Conservation (phyloP, 1,140 invertebrate species). For the Papilio polytes region DNA sequence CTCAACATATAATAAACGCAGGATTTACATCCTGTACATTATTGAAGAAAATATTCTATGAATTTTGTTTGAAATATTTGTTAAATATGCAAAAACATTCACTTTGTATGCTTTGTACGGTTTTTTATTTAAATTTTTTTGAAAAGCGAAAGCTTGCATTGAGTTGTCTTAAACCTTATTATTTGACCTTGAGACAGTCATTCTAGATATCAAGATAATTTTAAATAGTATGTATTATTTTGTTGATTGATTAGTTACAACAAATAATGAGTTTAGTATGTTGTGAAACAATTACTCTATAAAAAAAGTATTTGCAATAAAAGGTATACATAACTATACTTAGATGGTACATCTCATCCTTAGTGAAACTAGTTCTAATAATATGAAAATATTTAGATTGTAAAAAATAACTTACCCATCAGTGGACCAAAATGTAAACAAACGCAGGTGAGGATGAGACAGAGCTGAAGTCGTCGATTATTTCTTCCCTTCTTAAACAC, state of each 20-base stretch:
- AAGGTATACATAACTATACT: too few species aligned
- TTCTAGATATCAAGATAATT: neutral
- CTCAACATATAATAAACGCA: neutral
- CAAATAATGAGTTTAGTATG: too few species aligned
- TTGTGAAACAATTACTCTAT: too few species aligned
- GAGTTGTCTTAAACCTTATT: neutral
- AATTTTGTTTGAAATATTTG: neutral
- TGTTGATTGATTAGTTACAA: neutral
- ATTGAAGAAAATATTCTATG: neutral
- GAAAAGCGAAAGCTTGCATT: slow-evolving; percentile 2
- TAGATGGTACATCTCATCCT: neutral
- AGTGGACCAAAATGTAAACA: slow-evolving; percentile 80
- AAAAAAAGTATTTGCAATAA: too few species aligned
- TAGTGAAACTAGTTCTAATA: neutral
- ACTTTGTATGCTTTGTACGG: neutral
- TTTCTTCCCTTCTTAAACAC: slow-evolving; percentile 79
- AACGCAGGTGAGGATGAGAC: slow-evolving; percentile 76
- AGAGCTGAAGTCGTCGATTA: slow-evolving; percentile 77
- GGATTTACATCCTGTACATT: neutral
- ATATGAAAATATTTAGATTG: slow-evolving; percentile 25
- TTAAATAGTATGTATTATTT: neutral
- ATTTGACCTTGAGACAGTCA: slow-evolving; percentile 1
- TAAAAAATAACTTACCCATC: slow-evolving; percentile 67
- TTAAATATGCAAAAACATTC: neutral
- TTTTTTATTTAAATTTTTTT: neutral